Conservation (phyloP, 2,888 invertebrate genomes). For the Fragum fragum region DNA sequence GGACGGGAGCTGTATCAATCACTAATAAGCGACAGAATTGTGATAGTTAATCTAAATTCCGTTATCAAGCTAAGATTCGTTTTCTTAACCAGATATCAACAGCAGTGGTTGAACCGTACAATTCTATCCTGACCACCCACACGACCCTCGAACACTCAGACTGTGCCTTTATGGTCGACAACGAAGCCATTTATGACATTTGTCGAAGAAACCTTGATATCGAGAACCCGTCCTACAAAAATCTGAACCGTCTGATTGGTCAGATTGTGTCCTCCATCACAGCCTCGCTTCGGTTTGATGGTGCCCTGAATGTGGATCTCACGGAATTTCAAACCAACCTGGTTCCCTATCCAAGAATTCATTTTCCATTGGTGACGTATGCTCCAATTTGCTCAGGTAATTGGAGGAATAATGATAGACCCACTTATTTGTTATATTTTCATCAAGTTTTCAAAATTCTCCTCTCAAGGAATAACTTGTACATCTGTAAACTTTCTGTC, state of each 20-base stretch:
- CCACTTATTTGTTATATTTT: background rate
- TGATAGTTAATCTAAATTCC: too few species aligned
- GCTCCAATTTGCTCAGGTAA: constrained; percentile 94
- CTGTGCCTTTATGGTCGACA: constrained; percentile 98
- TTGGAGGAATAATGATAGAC: too few species aligned
- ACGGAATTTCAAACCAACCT: constrained; percentile 88
- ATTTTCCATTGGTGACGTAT: constrained; percentile 94
- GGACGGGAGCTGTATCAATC: too few species aligned
- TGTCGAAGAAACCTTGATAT: constrained; percentile 93
- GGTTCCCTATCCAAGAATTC: constrained; percentile 89
- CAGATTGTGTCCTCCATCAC: constrained; percentile 90
- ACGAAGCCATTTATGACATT: constrained; percentile 96
- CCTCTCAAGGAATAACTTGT: too few species aligned
- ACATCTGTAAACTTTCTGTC: too few species aligned
- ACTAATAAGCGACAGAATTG: too few species aligned
- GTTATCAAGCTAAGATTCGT: too few species aligned
- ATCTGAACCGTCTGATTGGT: constrained; percentile 96
- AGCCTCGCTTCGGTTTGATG: constrained; percentile 88
- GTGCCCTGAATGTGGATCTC: constrained; percentile 88
- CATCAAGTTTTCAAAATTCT: background rate
- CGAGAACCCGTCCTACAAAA: constrained; percentile 94
- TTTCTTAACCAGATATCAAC: constrained; percentile 89
- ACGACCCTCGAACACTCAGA: constrained; percentile 95
- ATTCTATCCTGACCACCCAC: constrained; percentile 98
- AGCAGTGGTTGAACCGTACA: constrained; percentile 98